Evolutionary conservation across 2,113 vertebrate genomes (phyloP).

Genomic region (Callithrix jacchus): DNA sequence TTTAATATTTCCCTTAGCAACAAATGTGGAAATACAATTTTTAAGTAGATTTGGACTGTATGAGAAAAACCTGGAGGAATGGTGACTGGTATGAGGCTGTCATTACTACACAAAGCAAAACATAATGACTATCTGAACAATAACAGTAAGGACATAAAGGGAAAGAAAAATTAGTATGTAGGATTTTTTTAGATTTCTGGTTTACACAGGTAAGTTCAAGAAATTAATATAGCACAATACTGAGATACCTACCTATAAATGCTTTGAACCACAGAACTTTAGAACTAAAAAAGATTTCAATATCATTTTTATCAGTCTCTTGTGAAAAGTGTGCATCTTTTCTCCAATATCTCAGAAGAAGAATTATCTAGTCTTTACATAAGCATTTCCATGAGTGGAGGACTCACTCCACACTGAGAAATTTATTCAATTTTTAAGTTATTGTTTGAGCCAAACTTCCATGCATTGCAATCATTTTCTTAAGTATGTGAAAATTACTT

Average conservation of each 20-base stretch:
- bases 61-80: neutral
- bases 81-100: neutral
- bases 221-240: neutral
- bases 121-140: neutral
- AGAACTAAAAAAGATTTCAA: neutral
- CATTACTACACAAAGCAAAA: neutral
- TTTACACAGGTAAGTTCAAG: neutral
- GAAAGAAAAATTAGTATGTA: neutral
- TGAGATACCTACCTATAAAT: neutral
- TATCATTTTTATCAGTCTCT: neutral
- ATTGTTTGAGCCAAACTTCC: neutral
- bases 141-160: neutral
- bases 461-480: neutral
- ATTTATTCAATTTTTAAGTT: neutral
- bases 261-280: neutral
- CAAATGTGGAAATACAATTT: neutral
- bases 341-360: neutral
- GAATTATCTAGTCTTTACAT: neutral
- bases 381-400: neutral
- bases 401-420: neutral
- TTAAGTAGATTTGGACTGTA: neutral
- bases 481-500: conserved; percentile 5
- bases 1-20: neutral
- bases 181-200: neutral
- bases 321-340: neutral